These are phyloP conservation scores for Agapetus fuscipes DNA, from an alignment of 2,888 invertebrate species.

Conservation along the genomic window DNA sequence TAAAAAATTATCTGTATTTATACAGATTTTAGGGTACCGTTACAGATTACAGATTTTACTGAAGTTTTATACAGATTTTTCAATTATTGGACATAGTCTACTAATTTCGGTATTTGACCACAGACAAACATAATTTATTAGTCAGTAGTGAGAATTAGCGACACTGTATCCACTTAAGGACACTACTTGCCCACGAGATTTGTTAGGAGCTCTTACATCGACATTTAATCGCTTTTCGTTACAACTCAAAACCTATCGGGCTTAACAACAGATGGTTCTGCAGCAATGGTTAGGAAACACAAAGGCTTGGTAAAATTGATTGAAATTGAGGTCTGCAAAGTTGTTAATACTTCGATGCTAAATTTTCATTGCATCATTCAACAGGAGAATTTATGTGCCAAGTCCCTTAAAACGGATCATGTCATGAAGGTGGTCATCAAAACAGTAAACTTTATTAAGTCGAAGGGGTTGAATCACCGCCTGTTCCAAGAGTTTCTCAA, in stretches of 20 bases:
- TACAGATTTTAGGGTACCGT: conserved; percentile 5
- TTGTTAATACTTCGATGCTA: conserved; percentile 8
- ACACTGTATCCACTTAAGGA: conserved; percentile 4
- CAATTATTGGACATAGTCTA: conserved; percentile 5
- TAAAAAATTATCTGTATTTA: conserved; percentile 5
- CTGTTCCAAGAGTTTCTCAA: conserved; percentile 20
- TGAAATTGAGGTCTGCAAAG: conserved; percentile 6
- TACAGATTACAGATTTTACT: conserved; percentile 4
- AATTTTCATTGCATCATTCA: conserved; percentile 23
- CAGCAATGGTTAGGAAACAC: conserved; percentile 6
- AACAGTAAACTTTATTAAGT: conserved; percentile 22
- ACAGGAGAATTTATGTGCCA: conserved; percentile 22
- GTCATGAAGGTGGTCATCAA: conserved; percentile 17
- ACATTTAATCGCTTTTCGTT: conserved; percentile 5
- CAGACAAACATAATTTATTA: conserved; percentile 3
- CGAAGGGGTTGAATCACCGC: conserved; percentile 22
- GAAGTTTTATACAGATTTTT: conserved; percentile 4
- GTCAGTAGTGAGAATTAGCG: conserved; percentile 4
- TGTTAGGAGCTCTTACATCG: conserved; percentile 8
- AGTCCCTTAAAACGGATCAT: conserved; percentile 16
- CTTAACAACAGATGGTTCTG: conserved; percentile 8
- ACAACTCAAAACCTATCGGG: conserved; percentile 4
- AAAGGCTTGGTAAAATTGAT: too few species aligned
- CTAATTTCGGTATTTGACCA: conserved; percentile 3
- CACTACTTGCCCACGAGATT: too few species aligned